phyloP scores from a whole-genome alignment of 2,113 vertebrate genomes.

The Alethe diademata region DNA sequence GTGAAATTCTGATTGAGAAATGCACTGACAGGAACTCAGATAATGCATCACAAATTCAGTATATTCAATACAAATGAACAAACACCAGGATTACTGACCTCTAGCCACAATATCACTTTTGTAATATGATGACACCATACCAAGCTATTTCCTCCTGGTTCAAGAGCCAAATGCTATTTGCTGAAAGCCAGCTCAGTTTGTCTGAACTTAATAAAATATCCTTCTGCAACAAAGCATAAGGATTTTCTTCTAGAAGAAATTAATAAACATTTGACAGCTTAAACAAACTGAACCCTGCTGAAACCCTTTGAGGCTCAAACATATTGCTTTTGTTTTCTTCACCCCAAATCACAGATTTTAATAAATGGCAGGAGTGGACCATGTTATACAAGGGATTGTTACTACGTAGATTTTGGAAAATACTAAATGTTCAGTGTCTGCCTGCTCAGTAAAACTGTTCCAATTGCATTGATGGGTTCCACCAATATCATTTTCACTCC shows the following conservation, averaged over 20 bases:
- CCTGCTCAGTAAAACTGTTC: not conserved
- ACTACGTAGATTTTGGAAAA: not conserved
- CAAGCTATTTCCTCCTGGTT: constrained; percentile 36
- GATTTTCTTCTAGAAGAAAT: constrained; percentile 48
- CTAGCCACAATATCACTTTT: constrained; percentile 8
- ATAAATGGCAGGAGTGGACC: constrained; percentile 16
- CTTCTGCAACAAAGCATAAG: constrained; percentile 3
- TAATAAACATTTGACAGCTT: constrained; percentile 61
- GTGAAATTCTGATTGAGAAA: not conserved
- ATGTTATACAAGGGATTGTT: not conserved
- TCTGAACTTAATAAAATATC: constrained; percentile 55
- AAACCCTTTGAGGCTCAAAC: not conserved
- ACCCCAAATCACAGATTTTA: constrained; percentile 17
- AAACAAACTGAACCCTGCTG: constrained; percentile 47
- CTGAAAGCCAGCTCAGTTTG: constrained; percentile 36
- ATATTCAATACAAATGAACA: constrained; percentile 4
- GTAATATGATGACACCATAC: constrained; percentile 31
- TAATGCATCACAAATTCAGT: not conserved
- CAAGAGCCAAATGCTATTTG: constrained; percentile 44
- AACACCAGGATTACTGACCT: constrained; percentile 30
- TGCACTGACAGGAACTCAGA: not conserved
- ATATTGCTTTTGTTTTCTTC: not conserved
- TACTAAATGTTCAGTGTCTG: not conserved
- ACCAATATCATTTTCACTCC: not conserved
- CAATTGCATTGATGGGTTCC: not conserved